A percentile compares a stretch with the other conserved stretches of the same genome.
phyloP scores from a whole-genome alignment of 2,888 invertebrate species.

The Tetragonula carbonaria region DNA sequence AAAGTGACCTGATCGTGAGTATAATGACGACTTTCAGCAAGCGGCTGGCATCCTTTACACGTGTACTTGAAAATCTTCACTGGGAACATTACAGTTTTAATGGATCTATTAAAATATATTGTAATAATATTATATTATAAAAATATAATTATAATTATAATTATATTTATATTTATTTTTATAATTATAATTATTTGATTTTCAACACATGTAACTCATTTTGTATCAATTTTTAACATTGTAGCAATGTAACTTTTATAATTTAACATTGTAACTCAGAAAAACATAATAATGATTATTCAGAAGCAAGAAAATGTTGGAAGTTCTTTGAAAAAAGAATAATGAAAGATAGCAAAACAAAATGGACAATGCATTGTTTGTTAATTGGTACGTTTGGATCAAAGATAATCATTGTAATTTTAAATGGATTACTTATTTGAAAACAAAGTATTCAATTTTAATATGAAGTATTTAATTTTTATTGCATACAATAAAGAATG shows the following conservation, averaged over 20 bases:
- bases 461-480: not conserved
- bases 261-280: not conserved
- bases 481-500: not conserved
- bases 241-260: not conserved
- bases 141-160: too few species aligned
- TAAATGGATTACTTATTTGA: not conserved
- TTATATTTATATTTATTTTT: too few species aligned
- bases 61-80: not conserved
- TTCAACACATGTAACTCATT: not conserved
- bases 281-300: not conserved
- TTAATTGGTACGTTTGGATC: not conserved
- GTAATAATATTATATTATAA: not conserved
- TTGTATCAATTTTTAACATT: not conserved
- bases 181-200: not conserved
- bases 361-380: not conserved
- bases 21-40: conserved; percentile 39
- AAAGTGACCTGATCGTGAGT: conserved; percentile 42
- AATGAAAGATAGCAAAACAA: not conserved
- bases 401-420: not conserved
- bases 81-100: not conserved
- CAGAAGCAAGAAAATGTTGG: not conserved
- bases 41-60: not conserved
- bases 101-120: not conserved
- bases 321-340: not conserved
- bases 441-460: not conserved